A percentile compares a stretch with the other conserved stretches of the same genome.
phyloP scores from a whole-genome alignment of 2,797 vertebrate species.

The Thaleichthys pacificus region DNA sequence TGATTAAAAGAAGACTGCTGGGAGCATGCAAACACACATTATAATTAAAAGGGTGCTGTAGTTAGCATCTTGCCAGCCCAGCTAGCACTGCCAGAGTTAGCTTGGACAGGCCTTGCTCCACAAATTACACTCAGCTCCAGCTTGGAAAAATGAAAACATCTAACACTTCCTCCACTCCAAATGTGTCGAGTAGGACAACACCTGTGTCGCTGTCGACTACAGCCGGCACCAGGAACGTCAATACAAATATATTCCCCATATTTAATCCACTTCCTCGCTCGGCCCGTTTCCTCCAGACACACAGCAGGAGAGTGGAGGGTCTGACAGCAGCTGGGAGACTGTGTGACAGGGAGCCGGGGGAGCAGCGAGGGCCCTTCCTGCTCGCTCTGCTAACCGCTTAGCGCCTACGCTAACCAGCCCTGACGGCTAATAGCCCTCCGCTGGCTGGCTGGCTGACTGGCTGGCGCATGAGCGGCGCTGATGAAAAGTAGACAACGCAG shows the following conservation, averaged over 20 bases:
- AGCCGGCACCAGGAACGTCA: slow-evolving; percentile 17
- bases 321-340: slow-evolving; percentile 57
- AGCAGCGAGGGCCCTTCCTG: neutral
- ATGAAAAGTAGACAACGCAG: slow-evolving; percentile 61
- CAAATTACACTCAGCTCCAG: neutral
- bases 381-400: slow-evolving; percentile 4
- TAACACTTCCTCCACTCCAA: neutral
- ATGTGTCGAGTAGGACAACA: slow-evolving; percentile 16
- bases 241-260: neutral
- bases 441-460: slow-evolving; percentile 50
- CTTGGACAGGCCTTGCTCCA: neutral
- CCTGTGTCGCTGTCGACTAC: slow-evolving; percentile 2
- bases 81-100: neutral
- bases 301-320: neutral
- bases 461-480: slow-evolving; percentile 39
- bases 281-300: neutral
- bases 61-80: slow-evolving; percentile 50
- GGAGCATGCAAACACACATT: slow-evolving; percentile 44
- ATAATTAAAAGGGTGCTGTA: slow-evolving; percentile 14
- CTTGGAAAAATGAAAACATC: neutral
- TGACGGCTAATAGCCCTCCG: slow-evolving; percentile 14
- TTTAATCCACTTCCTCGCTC: neutral
- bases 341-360: neutral
- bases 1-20: neutral
- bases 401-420: neutral